Evolutionary conservation across 2,113 vertebrate species (phyloP), one percentile per base, ranked within the genome.

Genomic region (Gavia stellata): DNA sequence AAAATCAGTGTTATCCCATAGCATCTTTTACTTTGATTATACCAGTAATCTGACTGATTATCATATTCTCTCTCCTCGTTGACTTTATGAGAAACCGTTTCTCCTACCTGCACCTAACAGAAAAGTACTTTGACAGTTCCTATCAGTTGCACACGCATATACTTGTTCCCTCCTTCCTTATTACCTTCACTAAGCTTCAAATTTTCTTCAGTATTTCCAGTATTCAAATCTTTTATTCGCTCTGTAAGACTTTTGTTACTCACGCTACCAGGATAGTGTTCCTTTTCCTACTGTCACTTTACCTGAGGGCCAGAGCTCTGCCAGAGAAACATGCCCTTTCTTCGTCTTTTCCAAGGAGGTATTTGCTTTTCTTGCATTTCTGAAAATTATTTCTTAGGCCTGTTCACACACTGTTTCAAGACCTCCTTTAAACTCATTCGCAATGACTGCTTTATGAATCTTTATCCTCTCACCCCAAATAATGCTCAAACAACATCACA

Each of bases 191-290:
- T 15, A 44, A 58, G 24, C 7, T 65, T 88, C 71, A 44, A 14
- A 14, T 40, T 71, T 88, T 72, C 44, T 83, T 59, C 38, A 47
- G 14, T 45, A 26, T 50, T 79, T 79, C 33, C 40, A 21, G 18
- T 55, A 68, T 53, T 79, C 38, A 88, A 40, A 65, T 45, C 10
- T 83, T 44, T 45, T 28, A 49, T 33, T 72, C 66, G 63, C 16
- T n/a, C 44, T 24, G 4, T 34, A 75, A 36, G 36, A 72, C 29
- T 83, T 78, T 12, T 33, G 45, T 26, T 67, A 47, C 15, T 86
- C 49, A 38, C 1, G 1, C 40, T 61, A 52, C 45, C 14, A 36
- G 24, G 20, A 36, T 7, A n/a, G 10, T 0, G 1, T 21, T 73
- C 16, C 26, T 53, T 79, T 63, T 62, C 23, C 45, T 79, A 29